phyloP scores from a whole-genome alignment of 1,140 invertebrate genomes.

The Plodia interpunctella region DNA sequence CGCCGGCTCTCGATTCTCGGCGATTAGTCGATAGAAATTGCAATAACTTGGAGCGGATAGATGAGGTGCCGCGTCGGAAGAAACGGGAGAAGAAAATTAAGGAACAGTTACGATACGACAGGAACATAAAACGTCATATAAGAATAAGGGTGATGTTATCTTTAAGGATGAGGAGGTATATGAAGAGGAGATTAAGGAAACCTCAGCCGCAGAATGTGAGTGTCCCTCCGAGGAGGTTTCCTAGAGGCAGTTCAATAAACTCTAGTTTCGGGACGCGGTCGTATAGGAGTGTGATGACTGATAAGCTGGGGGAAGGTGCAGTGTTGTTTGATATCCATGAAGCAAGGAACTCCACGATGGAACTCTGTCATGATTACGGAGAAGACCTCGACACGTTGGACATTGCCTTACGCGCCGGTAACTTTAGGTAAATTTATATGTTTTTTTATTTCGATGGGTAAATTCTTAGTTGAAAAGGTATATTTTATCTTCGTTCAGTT shows the following conservation, averaged over 20 bases:
- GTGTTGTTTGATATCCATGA: constrained; percentile 70
- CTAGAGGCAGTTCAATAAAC: constrained; percentile 36
- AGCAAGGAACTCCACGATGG: constrained; percentile 65
- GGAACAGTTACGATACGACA: constrained; percentile 69
- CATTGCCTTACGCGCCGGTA: constrained; percentile 66
- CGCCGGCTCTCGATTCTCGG: constrained; percentile 36
- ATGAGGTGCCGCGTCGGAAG: constrained; percentile 49
- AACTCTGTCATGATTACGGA: constrained; percentile 67
- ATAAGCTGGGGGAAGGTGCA: constrained; percentile 55
- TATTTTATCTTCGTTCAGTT: too few relatives aligned
- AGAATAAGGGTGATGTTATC: constrained; percentile 72
- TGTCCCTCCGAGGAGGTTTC: constrained; percentile 42
- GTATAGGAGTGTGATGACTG: constrained; percentile 62
- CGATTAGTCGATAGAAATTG: constrained; percentile 35
- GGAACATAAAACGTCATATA: constrained; percentile 72
- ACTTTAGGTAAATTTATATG: constrained; percentile 59
- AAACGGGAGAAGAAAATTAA: constrained; percentile 54
- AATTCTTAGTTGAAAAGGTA: too few relatives aligned
- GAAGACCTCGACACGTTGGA: constrained; percentile 67
- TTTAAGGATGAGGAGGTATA: constrained; percentile 65
- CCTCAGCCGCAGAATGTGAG: constrained; percentile 29
- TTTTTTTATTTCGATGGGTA: too few relatives aligned
- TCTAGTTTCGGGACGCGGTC: constrained; percentile 65
- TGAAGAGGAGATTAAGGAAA: constrained; percentile 56
- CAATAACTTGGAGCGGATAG: constrained; percentile 45